phyloP scores from a whole-genome alignment of 2,113 vertebrate species.

The Lepidothrix coronata region DNA sequence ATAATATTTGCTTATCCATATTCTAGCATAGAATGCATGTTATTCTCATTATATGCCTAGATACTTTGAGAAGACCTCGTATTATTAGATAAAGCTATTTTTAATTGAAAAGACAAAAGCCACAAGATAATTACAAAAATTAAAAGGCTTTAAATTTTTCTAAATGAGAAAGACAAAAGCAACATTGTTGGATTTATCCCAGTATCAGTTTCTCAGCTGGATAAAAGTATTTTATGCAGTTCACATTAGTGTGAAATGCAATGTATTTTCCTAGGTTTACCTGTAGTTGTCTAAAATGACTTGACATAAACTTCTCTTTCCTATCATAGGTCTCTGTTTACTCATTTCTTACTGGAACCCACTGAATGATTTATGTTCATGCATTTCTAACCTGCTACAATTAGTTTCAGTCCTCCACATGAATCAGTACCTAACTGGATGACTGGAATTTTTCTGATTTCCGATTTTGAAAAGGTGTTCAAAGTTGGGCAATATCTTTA shows the following conservation, averaged over 20 bases:
- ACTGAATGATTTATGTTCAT: background rate
- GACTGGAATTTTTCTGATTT: background rate
- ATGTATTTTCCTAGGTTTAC: background rate
- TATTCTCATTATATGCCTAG: background rate
- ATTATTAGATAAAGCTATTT: background rate
- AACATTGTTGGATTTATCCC: background rate
- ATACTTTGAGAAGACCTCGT: background rate
- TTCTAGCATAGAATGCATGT: background rate
- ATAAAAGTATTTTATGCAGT: background rate
- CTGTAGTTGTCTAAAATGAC: background rate
- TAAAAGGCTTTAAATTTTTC: rapidly evolving
- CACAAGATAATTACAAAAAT: background rate
- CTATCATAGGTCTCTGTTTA: background rate
- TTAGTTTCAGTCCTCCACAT: background rate
- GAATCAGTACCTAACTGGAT: background rate
- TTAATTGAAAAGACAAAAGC: background rate
- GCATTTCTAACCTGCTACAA: background rate
- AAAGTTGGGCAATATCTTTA: background rate
- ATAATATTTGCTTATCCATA: background rate
- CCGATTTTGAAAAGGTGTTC: background rate
- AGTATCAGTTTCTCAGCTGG: background rate
- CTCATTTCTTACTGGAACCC: background rate
- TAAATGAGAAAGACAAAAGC: background rate
- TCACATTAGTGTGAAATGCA: background rate
- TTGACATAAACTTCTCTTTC: background rate